Evolutionary conservation across 2,888 invertebrate genomes (phyloP).

Genomic region (Himalopsyche tibetana): DNA sequence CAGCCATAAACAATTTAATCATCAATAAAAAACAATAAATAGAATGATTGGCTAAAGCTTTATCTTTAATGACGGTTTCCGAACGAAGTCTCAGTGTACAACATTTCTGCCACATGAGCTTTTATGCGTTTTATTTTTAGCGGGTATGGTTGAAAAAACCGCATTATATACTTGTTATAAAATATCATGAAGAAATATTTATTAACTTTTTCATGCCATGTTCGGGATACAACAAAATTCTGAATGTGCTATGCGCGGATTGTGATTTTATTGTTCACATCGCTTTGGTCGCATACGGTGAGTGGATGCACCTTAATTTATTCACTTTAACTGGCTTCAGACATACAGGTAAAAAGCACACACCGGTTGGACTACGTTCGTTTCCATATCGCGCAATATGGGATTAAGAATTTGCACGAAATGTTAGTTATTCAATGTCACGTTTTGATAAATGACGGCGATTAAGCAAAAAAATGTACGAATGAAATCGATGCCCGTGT

Average conservation of each 20-base stretch:
- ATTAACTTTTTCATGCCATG: neutral
- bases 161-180: too few species aligned
- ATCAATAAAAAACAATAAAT: too few species aligned
- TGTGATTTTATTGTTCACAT: conserved; percentile 63
- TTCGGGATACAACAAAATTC: neutral
- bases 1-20: too few species aligned
- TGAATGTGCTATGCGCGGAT: conserved; percentile 54
- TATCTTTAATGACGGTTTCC: too few species aligned
- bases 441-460: conserved; percentile 15
- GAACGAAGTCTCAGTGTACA: too few species aligned
- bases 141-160: too few species aligned
- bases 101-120: too few species aligned
- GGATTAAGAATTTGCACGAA: conserved; percentile 14
- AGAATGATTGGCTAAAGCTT: too few species aligned
- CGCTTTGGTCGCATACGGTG: conserved; percentile 60
- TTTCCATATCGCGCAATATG: neutral
- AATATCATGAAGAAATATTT: neutral
- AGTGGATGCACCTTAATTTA: conserved; percentile 61
- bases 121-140: too few species aligned
- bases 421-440: conserved; percentile 42
- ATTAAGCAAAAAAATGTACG: neutral
- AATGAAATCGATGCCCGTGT: neutral
- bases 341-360: conserved; percentile 31
- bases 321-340: conserved; percentile 55
- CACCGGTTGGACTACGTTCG: conserved; percentile 48